A percentile compares a stretch with the other conserved stretches of the same genome.
Evolutionary conservation across 2,113 vertebrate genomes (phyloP).

Genomic region (Percopsis transmontana): DNA sequence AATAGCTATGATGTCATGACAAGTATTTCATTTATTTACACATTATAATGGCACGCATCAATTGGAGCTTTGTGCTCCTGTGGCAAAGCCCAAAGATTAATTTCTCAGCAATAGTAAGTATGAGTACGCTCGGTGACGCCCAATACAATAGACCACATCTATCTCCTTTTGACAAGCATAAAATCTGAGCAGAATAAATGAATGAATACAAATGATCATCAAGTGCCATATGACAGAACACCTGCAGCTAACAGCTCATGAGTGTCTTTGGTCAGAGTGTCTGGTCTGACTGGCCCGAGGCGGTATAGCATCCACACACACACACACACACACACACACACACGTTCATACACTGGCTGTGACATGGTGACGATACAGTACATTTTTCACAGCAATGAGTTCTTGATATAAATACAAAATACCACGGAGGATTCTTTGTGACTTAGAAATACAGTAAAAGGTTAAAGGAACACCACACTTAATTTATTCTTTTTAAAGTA

Average conservation of each 20-base stretch:
- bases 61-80: constrained; percentile 42
- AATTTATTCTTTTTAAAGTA: too few species aligned
- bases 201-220: constrained; percentile 75
- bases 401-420: background rate
- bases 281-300: background rate
- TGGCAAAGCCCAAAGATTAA: constrained; percentile 51
- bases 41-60: constrained; percentile 27
- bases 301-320: background rate
- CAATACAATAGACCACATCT: constrained; percentile 63
- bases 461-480: background rate
- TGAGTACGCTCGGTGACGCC: constrained; percentile 53
- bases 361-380: background rate
- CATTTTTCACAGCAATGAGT: background rate
- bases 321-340: background rate
- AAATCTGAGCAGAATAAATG: constrained; percentile 77
- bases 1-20: constrained; percentile 12
- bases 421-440: background rate
- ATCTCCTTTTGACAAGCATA: constrained; percentile 79
- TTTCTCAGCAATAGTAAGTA: constrained; percentile 62
- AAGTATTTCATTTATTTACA: constrained; percentile 38
- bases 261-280: constrained; percentile 9
- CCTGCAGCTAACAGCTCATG: constrained; percentile 65
- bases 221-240: constrained; percentile 70
- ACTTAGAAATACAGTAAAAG: background rate
- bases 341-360: background rate